Evolutionary conservation across 2,797 vertebrate genomes (phyloP).

Genomic region (Syngnathus rostellatus): DNA sequence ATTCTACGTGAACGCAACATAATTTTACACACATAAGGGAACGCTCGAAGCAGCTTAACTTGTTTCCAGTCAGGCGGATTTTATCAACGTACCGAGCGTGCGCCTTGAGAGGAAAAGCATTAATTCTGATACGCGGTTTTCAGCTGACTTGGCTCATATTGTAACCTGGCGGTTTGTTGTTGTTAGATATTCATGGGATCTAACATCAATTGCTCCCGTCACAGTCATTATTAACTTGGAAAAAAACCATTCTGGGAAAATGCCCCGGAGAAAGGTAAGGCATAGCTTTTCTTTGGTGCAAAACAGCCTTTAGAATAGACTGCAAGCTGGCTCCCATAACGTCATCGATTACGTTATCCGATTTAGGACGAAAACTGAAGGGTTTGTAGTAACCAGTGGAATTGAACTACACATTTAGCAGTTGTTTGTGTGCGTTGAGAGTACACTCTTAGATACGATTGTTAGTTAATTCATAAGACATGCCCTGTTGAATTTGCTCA

Average conservation of each 20-base stretch:
- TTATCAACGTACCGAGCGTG: conserved; percentile 38
- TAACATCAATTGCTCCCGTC: neutral
- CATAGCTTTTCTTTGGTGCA: neutral
- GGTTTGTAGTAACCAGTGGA: neutral
- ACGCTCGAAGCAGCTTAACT: neutral
- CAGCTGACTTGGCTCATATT: conserved; percentile 35
- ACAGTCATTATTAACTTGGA: neutral
- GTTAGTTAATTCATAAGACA: neutral
- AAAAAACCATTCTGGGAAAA: conserved; percentile 21
- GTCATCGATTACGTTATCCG: conserved; percentile 46
- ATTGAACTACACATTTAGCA: neutral
- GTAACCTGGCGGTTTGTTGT: conserved; percentile 9
- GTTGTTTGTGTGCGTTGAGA: neutral
- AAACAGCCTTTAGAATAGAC: conserved; percentile 13
- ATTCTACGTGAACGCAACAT: neutral
- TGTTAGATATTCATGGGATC: neutral
- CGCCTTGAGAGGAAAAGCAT: conserved; percentile 46
- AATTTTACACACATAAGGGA: neutral
- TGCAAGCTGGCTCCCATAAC: conserved; percentile 36
- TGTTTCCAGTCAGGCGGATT: conserved; percentile 33
- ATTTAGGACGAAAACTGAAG: neutral
- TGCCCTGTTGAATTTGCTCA: neutral
- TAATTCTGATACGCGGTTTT: conserved; percentile 39
- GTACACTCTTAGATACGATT: neutral
- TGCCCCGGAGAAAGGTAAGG: conserved; percentile 68